phyloP scores from a whole-genome alignment of 64 coral and sea anemone genomes.

The Cladopsammia gracilis region DNA sequence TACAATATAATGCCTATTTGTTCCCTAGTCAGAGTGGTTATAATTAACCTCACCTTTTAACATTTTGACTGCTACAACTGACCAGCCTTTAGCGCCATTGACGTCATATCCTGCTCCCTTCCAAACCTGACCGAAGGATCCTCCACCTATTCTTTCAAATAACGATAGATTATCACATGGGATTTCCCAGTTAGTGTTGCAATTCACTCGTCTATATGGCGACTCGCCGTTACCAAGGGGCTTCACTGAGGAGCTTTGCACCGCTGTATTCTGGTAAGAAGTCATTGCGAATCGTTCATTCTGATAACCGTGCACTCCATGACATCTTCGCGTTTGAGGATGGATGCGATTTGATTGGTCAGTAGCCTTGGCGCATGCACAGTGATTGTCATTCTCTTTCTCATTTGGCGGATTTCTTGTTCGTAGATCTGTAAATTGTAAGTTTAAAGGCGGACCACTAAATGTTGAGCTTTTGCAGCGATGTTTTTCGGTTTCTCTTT shows the following conservation, averaged over 20 bases:
- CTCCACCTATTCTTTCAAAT: slow-evolving; percentile 14
- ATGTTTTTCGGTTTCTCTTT: neutral
- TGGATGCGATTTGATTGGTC: neutral
- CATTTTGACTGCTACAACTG: slow-evolving; percentile 40
- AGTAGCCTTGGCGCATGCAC: neutral
- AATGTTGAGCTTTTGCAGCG: neutral
- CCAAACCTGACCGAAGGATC: slow-evolving; percentile 34
- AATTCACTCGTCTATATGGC: neutral
- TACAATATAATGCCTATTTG: no score
- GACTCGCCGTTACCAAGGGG: neutral
- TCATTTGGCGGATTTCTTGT: neutral
- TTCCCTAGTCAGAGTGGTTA: no score
- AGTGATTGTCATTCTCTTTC: neutral
- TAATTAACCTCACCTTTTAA: neutral
- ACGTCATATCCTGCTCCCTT: neutral
- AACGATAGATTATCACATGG: neutral
- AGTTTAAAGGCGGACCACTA: no score
- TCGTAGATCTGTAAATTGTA: neutral
- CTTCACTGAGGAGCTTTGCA: neutral
- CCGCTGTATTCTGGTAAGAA: neutral
- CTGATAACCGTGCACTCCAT: neutral
- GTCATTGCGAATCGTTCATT: neutral
- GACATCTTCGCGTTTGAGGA: neutral
- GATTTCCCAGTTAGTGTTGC: slow-evolving; percentile 15
- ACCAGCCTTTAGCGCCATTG: neutral